Conservation (phyloP, 92 coral and sea anemone genomes). For the Scolanthus callimorphus region DNA sequence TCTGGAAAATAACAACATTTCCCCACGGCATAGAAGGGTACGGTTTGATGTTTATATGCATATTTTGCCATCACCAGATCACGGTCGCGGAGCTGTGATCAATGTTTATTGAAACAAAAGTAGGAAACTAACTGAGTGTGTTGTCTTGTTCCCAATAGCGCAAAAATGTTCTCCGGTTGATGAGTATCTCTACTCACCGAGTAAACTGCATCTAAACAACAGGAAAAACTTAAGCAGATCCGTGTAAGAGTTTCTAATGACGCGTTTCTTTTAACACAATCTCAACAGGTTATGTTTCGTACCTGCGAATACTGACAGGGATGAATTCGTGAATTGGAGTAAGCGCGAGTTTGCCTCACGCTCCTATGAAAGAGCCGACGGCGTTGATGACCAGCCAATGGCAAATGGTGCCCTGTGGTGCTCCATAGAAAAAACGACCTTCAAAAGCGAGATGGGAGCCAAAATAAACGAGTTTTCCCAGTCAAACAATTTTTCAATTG, state of each 20-base stretch:
- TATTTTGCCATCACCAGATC: no score
- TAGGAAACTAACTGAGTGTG: no score
- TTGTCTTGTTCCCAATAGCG: no score
- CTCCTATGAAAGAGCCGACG: background rate
- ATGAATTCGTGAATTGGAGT: slow-evolving; percentile 4
- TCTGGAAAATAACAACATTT: no score
- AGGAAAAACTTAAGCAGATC: no score
- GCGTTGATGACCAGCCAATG: background rate
- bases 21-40: no score
- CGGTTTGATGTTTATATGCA: no score
- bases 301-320: slow-evolving; percentile 7
- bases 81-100: no score
- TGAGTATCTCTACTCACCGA: no score
- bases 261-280: slow-evolving; percentile 1
- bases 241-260: background rate
- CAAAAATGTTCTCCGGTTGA: no score
- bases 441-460: slow-evolving; percentile 9
- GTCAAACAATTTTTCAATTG: background rate
- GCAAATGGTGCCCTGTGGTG: slow-evolving; percentile 10
- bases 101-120: no score
- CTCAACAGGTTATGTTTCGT: slow-evolving; percentile 2
- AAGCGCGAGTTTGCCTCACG: slow-evolving; percentile 3
- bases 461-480: slow-evolving; percentile 3
- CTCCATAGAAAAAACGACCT: background rate
- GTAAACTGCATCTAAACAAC: no score